phyloP scores from a whole-genome alignment of 2,113 vertebrate genomes.

The Trogon surrucura region DNA sequence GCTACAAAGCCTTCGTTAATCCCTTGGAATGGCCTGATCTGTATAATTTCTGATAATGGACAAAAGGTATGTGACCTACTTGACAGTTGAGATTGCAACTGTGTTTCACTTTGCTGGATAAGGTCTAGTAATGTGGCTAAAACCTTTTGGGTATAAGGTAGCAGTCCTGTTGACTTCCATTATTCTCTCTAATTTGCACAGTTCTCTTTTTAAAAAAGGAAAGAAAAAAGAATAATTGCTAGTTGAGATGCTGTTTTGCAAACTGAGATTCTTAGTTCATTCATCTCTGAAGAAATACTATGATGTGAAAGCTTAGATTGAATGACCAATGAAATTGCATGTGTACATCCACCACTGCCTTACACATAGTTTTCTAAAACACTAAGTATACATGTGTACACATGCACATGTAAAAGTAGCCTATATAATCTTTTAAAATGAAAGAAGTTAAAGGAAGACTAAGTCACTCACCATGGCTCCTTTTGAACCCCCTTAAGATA shows the following conservation, averaged over 20 bases:
- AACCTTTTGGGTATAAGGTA: neutral
- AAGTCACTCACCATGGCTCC: neutral
- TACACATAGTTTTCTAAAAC: neutral
- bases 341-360: neutral
- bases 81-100: neutral
- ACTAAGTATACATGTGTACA: neutral
- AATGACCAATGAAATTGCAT: neutral
- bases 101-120: neutral
- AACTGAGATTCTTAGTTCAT: neutral
- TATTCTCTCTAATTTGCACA: neutral
- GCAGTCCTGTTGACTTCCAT: neutral
- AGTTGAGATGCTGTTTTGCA: neutral
- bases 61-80: slow-evolving; percentile 82
- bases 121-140: neutral
- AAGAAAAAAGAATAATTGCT: neutral
- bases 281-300: neutral
- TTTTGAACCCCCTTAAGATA: neutral
- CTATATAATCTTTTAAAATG: neutral
- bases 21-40: slow-evolving; percentile 93
- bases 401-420: neutral
- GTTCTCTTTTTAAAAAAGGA: neutral
- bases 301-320: neutral
- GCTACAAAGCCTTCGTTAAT: slow-evolving; percentile 81
- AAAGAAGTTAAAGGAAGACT: neutral
- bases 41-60: slow-evolving; percentile 83